Conservation (phyloP, 2,888 invertebrate genomes). For the Nemurella pictetii region DNA sequence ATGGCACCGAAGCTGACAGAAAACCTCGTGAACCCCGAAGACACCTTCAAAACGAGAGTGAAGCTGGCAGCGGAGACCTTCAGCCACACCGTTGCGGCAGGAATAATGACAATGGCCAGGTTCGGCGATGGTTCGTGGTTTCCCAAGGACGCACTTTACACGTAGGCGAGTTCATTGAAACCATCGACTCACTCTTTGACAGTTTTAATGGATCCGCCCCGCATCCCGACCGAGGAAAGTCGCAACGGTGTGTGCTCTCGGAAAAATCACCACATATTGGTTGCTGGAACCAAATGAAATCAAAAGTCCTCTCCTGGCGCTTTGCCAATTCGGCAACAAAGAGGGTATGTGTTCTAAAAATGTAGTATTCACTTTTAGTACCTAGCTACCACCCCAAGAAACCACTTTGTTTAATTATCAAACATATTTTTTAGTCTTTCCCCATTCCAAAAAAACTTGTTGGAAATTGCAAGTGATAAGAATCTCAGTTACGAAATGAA, state of each 20-base stretch:
- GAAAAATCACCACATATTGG: neutral
- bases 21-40: neutral
- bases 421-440: too few species aligned
- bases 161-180: neutral
- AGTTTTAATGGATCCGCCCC: neutral
- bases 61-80: constrained; percentile 22
- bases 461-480: too few species aligned
- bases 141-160: neutral
- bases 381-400: too few species aligned
- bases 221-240: neutral
- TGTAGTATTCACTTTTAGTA: too few species aligned
- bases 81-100: constrained; percentile 29
- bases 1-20: constrained; percentile 8
- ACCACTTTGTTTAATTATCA: too few species aligned
- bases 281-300: neutral
- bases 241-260: neutral
- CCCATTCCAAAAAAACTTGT: too few species aligned
- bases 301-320: neutral
- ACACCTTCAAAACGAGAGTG: constrained; percentile 12
- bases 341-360: too few species aligned
- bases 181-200: neutral
- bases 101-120: neutral
- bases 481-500: too few species aligned
- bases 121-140: neutral
- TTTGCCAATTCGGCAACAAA: too few species aligned